Evolutionary conservation across 2,888 invertebrate species (phyloP).

Genomic region (Rhorus exstirpatorius): DNA sequence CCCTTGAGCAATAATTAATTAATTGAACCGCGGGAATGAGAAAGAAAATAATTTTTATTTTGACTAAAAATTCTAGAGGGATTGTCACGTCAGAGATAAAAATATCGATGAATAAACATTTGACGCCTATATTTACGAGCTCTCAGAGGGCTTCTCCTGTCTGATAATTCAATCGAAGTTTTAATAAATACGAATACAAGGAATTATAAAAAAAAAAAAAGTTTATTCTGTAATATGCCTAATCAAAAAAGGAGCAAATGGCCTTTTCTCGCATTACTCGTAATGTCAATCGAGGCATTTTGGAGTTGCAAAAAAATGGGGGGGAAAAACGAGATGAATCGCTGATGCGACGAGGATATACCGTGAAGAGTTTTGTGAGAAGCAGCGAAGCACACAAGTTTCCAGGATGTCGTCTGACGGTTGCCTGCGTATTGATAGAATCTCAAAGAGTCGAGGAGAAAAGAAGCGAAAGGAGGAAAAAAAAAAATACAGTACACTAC

Average conservation of each 20-base stretch:
- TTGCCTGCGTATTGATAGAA: slow-evolving; percentile 51
- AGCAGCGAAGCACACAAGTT: slow-evolving; percentile 44
- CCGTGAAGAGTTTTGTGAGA: slow-evolving; percentile 35
- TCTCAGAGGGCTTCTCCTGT: no score
- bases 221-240: background rate
- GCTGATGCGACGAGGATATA: background rate
- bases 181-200: background rate
- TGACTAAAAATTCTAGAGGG: no score
- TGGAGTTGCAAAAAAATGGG: background rate
- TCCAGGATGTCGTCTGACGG: slow-evolving; percentile 43
- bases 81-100: no score
- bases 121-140: no score
- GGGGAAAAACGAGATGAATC: slow-evolving; percentile 17
- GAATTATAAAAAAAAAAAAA: slow-evolving; percentile 1
- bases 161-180: no score
- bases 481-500: background rate
- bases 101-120: no score
- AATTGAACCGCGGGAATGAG: no score
- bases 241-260: background rate
- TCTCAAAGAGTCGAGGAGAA: slow-evolving; percentile 34
- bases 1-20: no score
- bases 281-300: background rate
- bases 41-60: no score
- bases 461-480: slow-evolving; percentile 14
- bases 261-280: background rate